phyloP scores from a whole-genome alignment of 2,113 vertebrate genomes.

The Hystrix brachyura region DNA sequence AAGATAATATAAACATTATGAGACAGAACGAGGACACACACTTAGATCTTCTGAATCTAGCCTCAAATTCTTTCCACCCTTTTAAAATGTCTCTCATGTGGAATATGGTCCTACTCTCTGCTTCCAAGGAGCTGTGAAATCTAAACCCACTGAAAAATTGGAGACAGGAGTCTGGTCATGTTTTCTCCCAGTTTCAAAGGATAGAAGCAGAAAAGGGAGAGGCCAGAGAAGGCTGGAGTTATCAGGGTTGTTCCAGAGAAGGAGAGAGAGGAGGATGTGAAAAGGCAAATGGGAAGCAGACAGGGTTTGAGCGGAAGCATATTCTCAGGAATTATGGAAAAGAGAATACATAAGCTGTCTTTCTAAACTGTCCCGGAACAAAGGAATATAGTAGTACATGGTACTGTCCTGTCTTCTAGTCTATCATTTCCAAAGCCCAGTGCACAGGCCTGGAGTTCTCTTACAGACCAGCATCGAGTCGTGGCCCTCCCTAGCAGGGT shows the following conservation, averaged over 20 bases:
- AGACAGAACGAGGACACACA: background rate
- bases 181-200: background rate
- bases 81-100: fast-evolving
- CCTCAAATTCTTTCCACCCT: background rate
- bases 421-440: background rate
- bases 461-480: background rate
- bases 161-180: background rate
- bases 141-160: background rate
- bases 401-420: background rate
- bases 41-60: background rate
- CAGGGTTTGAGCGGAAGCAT: background rate
- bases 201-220: background rate
- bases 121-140: background rate
- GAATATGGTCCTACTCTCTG: background rate
- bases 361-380: background rate
- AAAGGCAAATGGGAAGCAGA: background rate
- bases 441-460: fast-evolving
- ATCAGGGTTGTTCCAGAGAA: background rate
- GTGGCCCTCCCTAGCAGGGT: background rate
- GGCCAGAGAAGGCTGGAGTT: background rate
- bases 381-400: too few relatives aligned
- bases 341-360: background rate
- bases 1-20: background rate
- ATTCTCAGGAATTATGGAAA: background rate
- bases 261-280: background rate